A percentile compares a stretch with the other conserved stretches of the same genome.
Conservation (phyloP, 2,113 vertebrate species). For the Phalacrocorax pelagicus region DNA sequence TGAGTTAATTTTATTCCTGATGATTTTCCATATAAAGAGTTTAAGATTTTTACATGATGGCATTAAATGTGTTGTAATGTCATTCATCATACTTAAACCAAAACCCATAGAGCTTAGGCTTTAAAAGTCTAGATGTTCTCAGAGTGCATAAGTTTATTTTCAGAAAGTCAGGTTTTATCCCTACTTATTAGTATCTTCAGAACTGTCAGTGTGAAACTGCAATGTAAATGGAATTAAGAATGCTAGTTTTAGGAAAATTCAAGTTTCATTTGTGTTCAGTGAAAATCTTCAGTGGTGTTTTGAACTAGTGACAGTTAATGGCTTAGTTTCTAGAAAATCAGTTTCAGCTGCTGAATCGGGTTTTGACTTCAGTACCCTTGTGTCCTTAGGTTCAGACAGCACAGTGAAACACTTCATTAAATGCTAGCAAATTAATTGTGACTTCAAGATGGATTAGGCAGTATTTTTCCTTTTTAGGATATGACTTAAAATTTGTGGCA, state of each 20-base stretch:
- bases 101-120: not conserved
- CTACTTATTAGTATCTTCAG: not conserved
- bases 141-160: not conserved
- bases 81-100: not conserved
- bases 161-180: not conserved
- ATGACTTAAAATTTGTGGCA: not conserved
- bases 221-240: not conserved
- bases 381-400: not conserved
- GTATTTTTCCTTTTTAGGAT: not conserved
- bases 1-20: not conserved
- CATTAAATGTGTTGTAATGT: not conserved
- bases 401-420: not conserved
- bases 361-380: not conserved
- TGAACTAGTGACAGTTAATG: not conserved
- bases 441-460: not conserved
- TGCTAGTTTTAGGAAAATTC: not conserved
- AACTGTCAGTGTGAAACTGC: not conserved
- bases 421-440: not conserved
- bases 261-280: not conserved
- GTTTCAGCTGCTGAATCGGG: not conserved
- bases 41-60: not conserved
- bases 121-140: not conserved
- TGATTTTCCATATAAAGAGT: not conserved
- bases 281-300: not conserved
- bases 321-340: not conserved